Conservation (phyloP, 1,140 invertebrate species). For the Bombus picipes region DNA sequence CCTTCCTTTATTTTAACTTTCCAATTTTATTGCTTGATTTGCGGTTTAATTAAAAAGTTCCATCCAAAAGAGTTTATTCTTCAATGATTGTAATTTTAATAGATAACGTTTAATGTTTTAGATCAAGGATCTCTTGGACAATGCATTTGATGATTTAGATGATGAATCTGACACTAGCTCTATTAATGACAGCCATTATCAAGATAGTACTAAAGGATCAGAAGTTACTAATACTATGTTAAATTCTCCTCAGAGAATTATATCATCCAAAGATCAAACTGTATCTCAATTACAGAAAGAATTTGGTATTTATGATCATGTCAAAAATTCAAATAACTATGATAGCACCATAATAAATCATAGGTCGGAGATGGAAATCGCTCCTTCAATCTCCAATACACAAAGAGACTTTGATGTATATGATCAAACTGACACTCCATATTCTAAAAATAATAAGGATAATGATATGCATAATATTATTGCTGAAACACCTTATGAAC, state of each 20-base stretch:
- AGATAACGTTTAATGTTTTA: constrained; percentile 39
- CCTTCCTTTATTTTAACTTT: constrained; percentile 5
- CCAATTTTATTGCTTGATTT: neutral
- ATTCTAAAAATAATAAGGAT: constrained; percentile 59
- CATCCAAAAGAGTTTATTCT: neutral
- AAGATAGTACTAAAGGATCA: constrained; percentile 63
- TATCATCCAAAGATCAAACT: constrained; percentile 52
- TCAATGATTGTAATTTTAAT: neutral
- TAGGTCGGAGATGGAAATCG: constrained; percentile 48
- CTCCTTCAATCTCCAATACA: constrained; percentile 58
- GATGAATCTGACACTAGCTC: constrained; percentile 76
- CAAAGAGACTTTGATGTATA: constrained; percentile 66
- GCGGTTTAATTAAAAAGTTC: neutral
- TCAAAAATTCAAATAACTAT: constrained; percentile 59
- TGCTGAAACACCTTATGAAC: constrained; percentile 69
- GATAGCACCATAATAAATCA: constrained; percentile 57
- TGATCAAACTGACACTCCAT: constrained; percentile 58
- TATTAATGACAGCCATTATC: constrained; percentile 75
- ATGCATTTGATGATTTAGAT: constrained; percentile 77
- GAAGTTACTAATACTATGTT: constrained; percentile 59
- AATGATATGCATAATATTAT: constrained; percentile 48
- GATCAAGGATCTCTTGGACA: constrained; percentile 74
- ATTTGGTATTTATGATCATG: constrained; percentile 58
- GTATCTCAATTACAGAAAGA: constrained; percentile 66
- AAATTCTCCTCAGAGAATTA: constrained; percentile 42